Base-by-base conservation (phyloP, 35 echinoderm and acorn worm species). In the Stichopus chloronotus region DNA sequence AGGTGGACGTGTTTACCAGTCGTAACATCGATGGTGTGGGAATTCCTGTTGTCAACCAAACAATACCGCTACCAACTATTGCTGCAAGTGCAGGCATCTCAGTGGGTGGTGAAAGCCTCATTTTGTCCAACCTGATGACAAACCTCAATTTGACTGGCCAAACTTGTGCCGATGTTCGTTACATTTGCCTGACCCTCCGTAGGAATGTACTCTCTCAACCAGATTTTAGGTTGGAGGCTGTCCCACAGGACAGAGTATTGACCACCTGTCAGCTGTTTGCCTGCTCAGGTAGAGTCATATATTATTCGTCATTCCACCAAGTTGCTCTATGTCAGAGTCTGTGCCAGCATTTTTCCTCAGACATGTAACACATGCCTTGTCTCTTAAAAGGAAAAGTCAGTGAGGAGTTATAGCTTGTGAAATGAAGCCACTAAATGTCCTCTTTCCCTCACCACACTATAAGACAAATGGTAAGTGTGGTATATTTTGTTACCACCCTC, bases 111-210 rank as follows among this genome's bases (percentile, higher is more conserved):
- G 52, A 53, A 2, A 13, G 63, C 52, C 53, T 88, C 0, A 25
- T 69, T n/a, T 65, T 93, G 5, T 63, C 56, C 9, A 83, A 71
- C 25, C 61, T 94, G 4, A 30, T 13, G 23, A 52, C 83, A 25
- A 87, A 63, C 6, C 88, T 96, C 79, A 52, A 94, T 72, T 55
- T 94, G 43, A 24, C 53, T 4, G 76, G 81, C 52, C 4, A 94
- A 21, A 55, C 78, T 25, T 98, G 96, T 78, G 17, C 71, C 8
- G 89, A 98, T 25, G 80, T 96, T 7, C 91, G 65, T n/a, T 95
- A 91, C 84, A 55, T 98, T 55, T 98, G 96, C 72, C 88, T 94
- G 17, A 63, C 76, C 17, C 25, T 98, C 6, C 68, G 59, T 25
- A 87, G 92, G 4, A 91, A 90, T 24, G 59, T 65, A 16, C 63